phyloP scores from a whole-genome alignment of 2,113 vertebrate genomes.

The Cynopterus brachyotis region DNA sequence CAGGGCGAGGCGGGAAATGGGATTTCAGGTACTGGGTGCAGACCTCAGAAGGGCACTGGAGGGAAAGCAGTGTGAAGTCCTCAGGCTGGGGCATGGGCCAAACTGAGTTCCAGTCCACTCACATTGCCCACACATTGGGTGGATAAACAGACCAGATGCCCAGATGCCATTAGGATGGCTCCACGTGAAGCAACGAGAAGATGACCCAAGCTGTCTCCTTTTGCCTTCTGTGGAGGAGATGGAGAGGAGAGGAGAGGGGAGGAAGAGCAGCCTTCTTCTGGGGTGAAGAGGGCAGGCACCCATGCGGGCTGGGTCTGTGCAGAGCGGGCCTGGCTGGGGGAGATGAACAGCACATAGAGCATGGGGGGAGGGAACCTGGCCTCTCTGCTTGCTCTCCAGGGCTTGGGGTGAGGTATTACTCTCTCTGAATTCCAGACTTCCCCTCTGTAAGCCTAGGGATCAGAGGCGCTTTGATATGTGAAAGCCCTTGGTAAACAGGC shows the following conservation, averaged over 20 bases:
- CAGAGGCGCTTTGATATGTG: neutral
- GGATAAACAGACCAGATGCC: neutral
- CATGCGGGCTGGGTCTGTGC: too few species aligned
- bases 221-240: neutral
- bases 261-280: neutral
- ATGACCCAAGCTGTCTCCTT: neutral
- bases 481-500: neutral
- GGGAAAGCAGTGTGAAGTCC: neutral
- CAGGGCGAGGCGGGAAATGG: neutral
- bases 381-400: neutral
- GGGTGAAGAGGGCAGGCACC: rapidly evolving
- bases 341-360: neutral
- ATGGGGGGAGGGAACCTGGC: neutral
- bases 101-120: neutral
- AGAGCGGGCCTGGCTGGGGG: neutral
- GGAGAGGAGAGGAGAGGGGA: too few species aligned
- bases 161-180: neutral
- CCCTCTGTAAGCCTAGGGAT: neutral
- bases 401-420: neutral
- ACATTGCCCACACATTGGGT: neutral
- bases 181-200: neutral
- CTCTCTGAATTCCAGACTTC: neutral
- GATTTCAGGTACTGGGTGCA: neutral
- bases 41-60: neutral
- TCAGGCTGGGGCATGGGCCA: too few species aligned